Percentiles rank a stretch among this genome's conserved stretches.
Evolutionary conservation across 1,140 invertebrate species (phyloP).

Genomic region (Pygmarrhopalites habei): DNA sequence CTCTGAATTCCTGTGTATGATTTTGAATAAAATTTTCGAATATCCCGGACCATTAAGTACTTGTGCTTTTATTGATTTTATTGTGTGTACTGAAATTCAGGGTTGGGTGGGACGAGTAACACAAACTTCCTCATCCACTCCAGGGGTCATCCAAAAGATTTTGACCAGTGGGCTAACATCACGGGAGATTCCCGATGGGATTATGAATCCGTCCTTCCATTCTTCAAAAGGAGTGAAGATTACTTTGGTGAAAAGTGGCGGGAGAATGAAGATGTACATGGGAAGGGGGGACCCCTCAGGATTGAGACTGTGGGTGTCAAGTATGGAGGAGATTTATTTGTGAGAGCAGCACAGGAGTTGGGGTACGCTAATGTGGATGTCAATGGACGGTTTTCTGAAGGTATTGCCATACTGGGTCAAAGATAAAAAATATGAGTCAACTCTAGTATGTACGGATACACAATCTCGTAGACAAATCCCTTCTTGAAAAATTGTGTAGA

Average conservation of each 20-base stretch:
- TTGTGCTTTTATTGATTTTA: no score
- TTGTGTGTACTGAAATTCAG: no score
- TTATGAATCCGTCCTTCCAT: neutral
- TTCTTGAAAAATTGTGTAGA: no score
- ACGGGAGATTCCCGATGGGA: slow-evolving; percentile 6
- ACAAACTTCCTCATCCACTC: neutral
- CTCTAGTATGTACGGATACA: no score
- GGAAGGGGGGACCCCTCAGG: slow-evolving; percentile 21
- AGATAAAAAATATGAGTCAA: no score
- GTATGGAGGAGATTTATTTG: slow-evolving; percentile 1
- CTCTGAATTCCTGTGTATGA: no score
- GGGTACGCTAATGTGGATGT: slow-evolving; percentile 20
- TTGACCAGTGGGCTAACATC: slow-evolving; percentile 11
- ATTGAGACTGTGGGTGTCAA: neutral
- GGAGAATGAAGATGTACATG: no score
- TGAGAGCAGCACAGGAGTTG: slow-evolving; percentile 15
- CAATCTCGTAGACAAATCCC: no score
- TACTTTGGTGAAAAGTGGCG: neutral
- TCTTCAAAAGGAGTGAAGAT: slow-evolving; percentile 2
- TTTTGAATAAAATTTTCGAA: no score
- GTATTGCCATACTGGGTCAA: slow-evolving; percentile 5
- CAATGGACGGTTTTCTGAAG: slow-evolving; percentile 26
- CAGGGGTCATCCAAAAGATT: slow-evolving; percentile 3
- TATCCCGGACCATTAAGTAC: no score
- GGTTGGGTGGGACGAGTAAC: neutral